Base-by-base conservation (phyloP, 2,113 vertebrate species). In the Pomatorhinus ruficollis region DNA sequence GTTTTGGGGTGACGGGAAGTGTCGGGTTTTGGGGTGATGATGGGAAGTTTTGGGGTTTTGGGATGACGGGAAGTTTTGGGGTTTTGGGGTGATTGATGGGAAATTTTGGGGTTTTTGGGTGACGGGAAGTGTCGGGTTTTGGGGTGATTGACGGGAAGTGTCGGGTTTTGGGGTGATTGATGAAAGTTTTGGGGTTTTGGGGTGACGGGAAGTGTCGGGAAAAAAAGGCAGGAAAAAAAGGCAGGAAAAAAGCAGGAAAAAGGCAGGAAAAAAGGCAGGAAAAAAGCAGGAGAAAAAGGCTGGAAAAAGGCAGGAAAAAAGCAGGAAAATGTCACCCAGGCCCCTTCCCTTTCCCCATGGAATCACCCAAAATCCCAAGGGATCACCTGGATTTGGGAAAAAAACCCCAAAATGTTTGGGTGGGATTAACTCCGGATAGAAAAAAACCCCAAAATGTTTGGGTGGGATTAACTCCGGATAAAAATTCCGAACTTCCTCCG, bases 381-480 rank as follows among this genome's bases (percentile, higher is more conserved):
- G 13, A 2, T 59, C 65, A 9, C 42, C 64, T 5, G 89, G 45
- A 17, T n/a, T 45, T 0, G 12, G n/a, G 8, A 6, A 44, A 31
- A 31, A 30, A 37, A n/a, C n/a, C n/a, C n/a, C 4, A 42, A 44
- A 18, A 7, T 8, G 2, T 60, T 37, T 13, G 15, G 27, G 28
- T 0, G 2, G 80, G 56, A 83, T 71, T 8, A 14, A 53, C 9
- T 45, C 68, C 0, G 2, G 14, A 21, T 15, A 31, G 45, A 72
- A 72, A 33, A 42, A 61, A 31, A 45, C 11, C 4, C 2, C 4
- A 42, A 44, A 18, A 7, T 8, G 2, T 60, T 37, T 13, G 15
- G 27, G 28, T 0, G 2, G 80, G 56, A 83, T 71, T 8, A 14
- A 53, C 9, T 45, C 68, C 0, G 2, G 14, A 21, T 15, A 31